A percentile compares a stretch with the other conserved stretches of the same genome.
phyloP scores from a whole-genome alignment of 2,113 vertebrate species.

The Sakesphorus luctuosus region DNA sequence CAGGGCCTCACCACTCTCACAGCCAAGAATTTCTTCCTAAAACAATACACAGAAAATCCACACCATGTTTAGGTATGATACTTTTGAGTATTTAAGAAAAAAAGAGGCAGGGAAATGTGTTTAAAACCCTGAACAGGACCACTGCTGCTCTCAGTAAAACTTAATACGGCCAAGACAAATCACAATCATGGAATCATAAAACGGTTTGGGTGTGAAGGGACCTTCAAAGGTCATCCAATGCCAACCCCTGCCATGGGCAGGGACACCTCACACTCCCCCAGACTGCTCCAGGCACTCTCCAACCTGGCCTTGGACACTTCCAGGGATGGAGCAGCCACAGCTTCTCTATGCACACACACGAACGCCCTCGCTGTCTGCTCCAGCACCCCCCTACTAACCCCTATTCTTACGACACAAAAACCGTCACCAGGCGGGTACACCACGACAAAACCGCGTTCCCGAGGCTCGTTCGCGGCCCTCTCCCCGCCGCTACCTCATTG shows the following conservation, averaged over 20 bases:
- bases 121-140: fast-evolving
- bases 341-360: neutral
- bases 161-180: neutral
- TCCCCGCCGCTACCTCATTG: fast-evolving
- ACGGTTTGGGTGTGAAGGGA: neutral
- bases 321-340: neutral
- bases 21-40: too few relatives aligned
- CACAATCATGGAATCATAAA: neutral
- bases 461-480: fast-evolving
- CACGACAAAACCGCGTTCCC: fast-evolving
- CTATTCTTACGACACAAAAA: fast-evolving
- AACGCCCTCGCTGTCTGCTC: fast-evolving
- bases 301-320: neutral
- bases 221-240: neutral
- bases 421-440: fast-evolving
- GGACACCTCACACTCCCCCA: neutral
- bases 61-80: too few relatives aligned
- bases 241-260: neutral
- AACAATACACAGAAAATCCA: neutral
- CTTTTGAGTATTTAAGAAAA: neutral
- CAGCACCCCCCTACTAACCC: neutral
- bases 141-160: neutral
- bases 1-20: too few relatives aligned
- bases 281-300: neutral
- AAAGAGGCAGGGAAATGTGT: neutral